Conservation (phyloP, 2,113 vertebrate species). For the Hymenochirus boettgeri region DNA sequence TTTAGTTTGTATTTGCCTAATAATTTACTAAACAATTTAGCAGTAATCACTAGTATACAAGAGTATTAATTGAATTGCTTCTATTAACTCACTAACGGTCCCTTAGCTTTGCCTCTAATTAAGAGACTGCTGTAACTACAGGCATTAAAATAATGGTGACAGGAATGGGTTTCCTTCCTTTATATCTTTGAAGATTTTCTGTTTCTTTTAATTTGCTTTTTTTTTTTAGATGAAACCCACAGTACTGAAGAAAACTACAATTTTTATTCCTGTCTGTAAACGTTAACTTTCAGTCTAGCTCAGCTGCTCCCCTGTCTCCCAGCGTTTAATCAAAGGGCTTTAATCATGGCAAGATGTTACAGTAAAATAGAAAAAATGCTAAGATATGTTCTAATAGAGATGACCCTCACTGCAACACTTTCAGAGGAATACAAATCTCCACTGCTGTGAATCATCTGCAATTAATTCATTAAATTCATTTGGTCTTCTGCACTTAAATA, state of each 20-base stretch:
- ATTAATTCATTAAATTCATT: slow-evolving; percentile 22
- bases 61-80: neutral
- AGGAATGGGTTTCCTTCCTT: neutral
- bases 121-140: neutral
- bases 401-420: slow-evolving; percentile 14
- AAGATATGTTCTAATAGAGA: slow-evolving; percentile 22
- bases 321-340: slow-evolving; percentile 25
- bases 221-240: slow-evolving; percentile 6
- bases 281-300: slow-evolving; percentile 1
- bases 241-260: neutral
- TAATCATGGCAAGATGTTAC: slow-evolving; percentile 24
- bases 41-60: neutral
- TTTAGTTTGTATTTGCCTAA: no score
- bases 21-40: no score
- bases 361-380: slow-evolving; percentile 6
- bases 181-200: neutral
- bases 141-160: neutral
- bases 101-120: neutral
- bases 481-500: neutral
- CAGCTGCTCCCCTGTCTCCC: slow-evolving; percentile 15
- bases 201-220: neutral
- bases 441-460: neutral
- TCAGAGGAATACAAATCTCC: slow-evolving; percentile 21
- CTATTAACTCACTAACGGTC: neutral
- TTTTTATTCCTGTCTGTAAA: slow-evolving; percentile 28